Evolutionary conservation across 2,888 invertebrate species (phyloP).

Genomic region (Watsonalla cultraria): DNA sequence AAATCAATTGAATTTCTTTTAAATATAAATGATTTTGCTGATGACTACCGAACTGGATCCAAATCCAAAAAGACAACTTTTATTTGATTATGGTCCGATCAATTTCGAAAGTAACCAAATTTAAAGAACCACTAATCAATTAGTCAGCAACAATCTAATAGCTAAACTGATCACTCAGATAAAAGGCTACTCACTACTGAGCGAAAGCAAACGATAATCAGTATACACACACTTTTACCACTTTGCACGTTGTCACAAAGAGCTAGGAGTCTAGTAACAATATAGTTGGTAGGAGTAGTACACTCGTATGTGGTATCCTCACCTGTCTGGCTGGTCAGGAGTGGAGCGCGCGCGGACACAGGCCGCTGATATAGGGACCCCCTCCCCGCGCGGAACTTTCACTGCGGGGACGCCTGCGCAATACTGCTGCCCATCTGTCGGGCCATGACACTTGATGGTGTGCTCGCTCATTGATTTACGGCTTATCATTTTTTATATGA

Average conservation of each 20-base stretch:
- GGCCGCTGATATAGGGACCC: constrained; percentile 54
- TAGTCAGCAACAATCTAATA: neutral
- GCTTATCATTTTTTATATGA: neutral
- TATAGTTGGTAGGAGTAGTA: constrained; percentile 12
- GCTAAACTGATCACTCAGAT: neutral
- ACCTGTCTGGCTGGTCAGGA: constrained; percentile 56
- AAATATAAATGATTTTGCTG: no score
- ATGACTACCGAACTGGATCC: no score
- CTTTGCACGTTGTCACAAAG: constrained; percentile 29
- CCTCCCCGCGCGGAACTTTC: constrained; percentile 53
- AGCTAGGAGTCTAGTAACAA: constrained; percentile 9
- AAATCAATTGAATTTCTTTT: no score
- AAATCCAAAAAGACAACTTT: no score
- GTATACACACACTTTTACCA: constrained; percentile 33
- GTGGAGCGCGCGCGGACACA: constrained; percentile 63
- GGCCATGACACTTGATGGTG: constrained; percentile 32
- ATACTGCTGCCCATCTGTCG: constrained; percentile 44
- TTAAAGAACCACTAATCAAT: no score
- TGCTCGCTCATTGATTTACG: constrained; percentile 19
- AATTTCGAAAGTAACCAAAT: no score
- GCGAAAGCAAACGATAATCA: constrained; percentile 32
- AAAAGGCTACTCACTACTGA: constrained; percentile 16
- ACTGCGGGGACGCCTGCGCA: constrained; percentile 53
- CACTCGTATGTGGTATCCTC: constrained; percentile 30
- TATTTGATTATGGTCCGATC: no score